These are phyloP conservation scores for Argopecten irradians DNA, from an alignment of 1,140 invertebrate genomes.

Conservation along the genomic window DNA sequence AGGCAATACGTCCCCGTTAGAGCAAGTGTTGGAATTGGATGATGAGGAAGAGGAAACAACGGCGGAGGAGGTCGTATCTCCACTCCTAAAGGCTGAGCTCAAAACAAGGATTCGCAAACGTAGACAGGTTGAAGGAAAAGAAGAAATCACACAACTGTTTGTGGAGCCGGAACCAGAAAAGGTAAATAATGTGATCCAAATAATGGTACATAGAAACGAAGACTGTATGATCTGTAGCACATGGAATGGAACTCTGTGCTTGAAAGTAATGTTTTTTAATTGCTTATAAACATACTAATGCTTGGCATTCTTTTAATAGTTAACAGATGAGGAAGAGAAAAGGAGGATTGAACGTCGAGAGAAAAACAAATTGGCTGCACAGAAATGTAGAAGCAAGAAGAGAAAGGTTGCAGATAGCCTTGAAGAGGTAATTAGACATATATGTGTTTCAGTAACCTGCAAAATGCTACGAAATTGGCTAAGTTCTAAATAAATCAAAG, in stretches of 20 bases:
- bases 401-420: constrained; percentile 91
- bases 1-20: background rate
- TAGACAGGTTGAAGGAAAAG: constrained; percentile 79
- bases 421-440: constrained; percentile 81
- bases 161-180: constrained; percentile 53
- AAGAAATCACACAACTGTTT: constrained; percentile 64
- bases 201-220: background rate
- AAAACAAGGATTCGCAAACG: constrained; percentile 93
- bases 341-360: constrained; percentile 90
- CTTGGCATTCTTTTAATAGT: constrained; percentile 78
- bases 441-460: background rate
- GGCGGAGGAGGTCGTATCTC: constrained; percentile 79
- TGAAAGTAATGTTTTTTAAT: too few species aligned
- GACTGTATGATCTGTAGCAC: too few species aligned
- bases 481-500: too few species aligned
- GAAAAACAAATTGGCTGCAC: constrained; percentile 96
- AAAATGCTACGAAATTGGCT: too few species aligned
- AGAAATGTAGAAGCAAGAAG: constrained; percentile 96
- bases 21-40: background rate
- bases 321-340: constrained; percentile 95
- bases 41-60: background rate
- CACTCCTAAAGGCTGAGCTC: constrained; percentile 92
- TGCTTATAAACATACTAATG: too few species aligned
- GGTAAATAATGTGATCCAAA: constrained; percentile 39
- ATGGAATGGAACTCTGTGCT: too few species aligned